phyloP scores from a whole-genome alignment of 2,888 invertebrate genomes.

The Eupithecia dodoneata region DNA sequence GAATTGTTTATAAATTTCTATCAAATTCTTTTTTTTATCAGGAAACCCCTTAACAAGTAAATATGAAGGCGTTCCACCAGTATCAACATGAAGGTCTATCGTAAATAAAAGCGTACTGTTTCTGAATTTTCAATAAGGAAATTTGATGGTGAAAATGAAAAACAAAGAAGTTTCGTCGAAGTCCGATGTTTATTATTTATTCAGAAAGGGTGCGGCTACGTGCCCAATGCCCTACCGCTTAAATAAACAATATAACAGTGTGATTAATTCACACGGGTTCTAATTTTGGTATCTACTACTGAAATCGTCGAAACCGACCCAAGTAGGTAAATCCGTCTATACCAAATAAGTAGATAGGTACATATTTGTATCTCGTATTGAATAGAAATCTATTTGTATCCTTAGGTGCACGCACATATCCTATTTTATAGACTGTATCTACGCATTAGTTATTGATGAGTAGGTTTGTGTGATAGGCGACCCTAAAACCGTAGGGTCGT shows the following conservation, averaged over 20 bases:
- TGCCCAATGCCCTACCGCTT: conserved; percentile 25
- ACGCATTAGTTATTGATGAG: conserved; percentile 1
- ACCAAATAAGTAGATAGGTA: background rate
- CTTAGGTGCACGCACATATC: background rate
- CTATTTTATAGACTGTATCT: background rate
- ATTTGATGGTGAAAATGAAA: conserved; percentile 30
- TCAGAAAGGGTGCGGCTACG: conserved; percentile 40
- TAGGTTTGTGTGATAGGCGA: background rate
- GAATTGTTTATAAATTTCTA: background rate
- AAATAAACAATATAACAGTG: conserved; percentile 2
- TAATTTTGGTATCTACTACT: background rate
- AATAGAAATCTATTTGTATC: background rate
- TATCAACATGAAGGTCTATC: conserved; percentile 10
- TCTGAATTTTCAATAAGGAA: conserved; percentile 32
- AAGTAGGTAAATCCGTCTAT: background rate
- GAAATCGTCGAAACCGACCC: background rate
- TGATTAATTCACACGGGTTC: background rate
- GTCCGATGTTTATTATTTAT: conserved; percentile 41
- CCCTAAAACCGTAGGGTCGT: background rate
- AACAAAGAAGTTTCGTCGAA: conserved; percentile 35
- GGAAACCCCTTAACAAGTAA: background rate
- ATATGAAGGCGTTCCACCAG: background rate
- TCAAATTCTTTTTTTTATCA: background rate
- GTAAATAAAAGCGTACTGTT: conserved; percentile 24
- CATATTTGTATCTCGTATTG: background rate